Evolutionary conservation across 2,888 invertebrate species (phyloP), one percentile per base, ranked within the genome.

Genomic region (Tillus elongatus): DNA sequence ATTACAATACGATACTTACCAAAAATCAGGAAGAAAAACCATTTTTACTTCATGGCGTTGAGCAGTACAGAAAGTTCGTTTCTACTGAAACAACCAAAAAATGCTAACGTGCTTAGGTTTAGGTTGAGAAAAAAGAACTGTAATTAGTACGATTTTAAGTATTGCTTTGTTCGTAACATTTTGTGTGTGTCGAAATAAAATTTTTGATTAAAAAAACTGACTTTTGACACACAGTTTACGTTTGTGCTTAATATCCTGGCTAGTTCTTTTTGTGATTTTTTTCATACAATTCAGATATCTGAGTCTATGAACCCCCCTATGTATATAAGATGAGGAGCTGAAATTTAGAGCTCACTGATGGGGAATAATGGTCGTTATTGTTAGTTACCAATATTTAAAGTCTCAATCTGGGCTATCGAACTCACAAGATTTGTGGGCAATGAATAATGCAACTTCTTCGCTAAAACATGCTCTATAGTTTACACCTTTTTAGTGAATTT

Each of bases 301-400:
- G n/a, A 19, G 24, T 19, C 24, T 6, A 19, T 19, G 24, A 19
- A n/a, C 24, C 6, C 24, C 24, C 24, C 24, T 19, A 8, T 19
- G 24, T n/a, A 19, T 19, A 19, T n/a, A 19, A 19, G 24, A 19
- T 19, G n/a, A 19, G 24, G n/a, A n/a, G 24, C 24, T 19, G 24
- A 19, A 19, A 19, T 19, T 19, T 19, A 8, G 24, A 19, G n/a
- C 24, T 8, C 24, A 19, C 24, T n/a, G n/a, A n/a, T n/a, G n/a
- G n/a, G n/a, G n/a, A n/a, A n/a, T n/a, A n/a, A n/a, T n/a, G n/a
- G n/a, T n/a, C n/a, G n/a, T n/a, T n/a, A n/a, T n/a, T n/a, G n/a
- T n/a, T n/a, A n/a, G n/a, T n/a, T n/a, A n/a, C n/a, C n/a, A n/a
- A n/a, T n/a, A n/a, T n/a, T n/a, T n/a, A n/a, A n/a, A n/a, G n/a